Evolutionary conservation across 2,797 vertebrate genomes (phyloP), one percentile per base, ranked within the genome.

Genomic region (Hydrolagus colliei): DNA sequence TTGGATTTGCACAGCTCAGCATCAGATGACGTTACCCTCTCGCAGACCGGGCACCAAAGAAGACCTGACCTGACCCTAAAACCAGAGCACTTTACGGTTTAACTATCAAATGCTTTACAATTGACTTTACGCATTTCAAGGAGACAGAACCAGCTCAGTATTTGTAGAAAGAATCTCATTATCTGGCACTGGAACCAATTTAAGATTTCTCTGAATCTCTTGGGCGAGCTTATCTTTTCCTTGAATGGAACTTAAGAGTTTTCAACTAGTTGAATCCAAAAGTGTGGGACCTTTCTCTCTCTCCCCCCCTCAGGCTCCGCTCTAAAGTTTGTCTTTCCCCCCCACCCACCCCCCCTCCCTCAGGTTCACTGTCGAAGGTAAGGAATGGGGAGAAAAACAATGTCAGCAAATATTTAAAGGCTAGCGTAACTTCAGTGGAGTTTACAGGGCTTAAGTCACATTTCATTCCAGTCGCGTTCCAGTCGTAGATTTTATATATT

Each of bases 1-100:
- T 84, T 84, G 79, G 79, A 84, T 84, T 84, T 84, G 79, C 79
- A 71, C 79, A 84, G 65, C 79, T 84, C 79, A 84, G 79, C 79
- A 4, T 84, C 18, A 84, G 79, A 84, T 84, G 79, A 84, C 62
- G 35, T 68, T 84, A 18, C 32, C 52, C 65, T 63, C 52, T 67
- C 18, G 79, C 16, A 84, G 41, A 68, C 13, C 18, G 14, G 27
- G 79, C 71, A 84, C 79, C 79, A 84, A 84, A 84, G 79, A 67
- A 84, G 1, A 84, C 65, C 79, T 68, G 79, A 84, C 65, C 65
- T 71, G 18, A 52, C 79, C 32, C 65, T 71, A 65, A 18, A 41
- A 27, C 79, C 79, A 71, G 65, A 84, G 79, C 79, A 84, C 79
- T 84, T 84, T 84, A 71, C 79, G 35, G 79, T 84, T 84, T 71